A percentile compares a stretch with the other conserved stretches of the same genome.
Conservation (phyloP, 2,888 invertebrate species). For the Lasioglossum pauxillum region DNA sequence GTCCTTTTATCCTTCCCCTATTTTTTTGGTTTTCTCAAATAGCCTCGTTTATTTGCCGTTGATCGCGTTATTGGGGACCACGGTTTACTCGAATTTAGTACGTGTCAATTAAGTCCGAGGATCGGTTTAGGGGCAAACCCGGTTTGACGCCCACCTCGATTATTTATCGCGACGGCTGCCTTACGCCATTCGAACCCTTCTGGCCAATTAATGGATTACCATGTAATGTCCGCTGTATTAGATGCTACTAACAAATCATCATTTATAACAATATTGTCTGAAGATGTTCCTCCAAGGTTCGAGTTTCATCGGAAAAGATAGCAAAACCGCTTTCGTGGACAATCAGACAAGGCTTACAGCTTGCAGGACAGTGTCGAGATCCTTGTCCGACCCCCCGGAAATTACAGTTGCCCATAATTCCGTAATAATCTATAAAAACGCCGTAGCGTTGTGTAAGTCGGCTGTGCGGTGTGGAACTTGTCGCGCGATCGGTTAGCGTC, state of each 20-base stretch:
- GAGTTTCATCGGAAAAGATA: too few relatives aligned
- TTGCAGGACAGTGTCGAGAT: not conserved
- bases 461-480: not conserved
- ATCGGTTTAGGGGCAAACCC: slow-evolving; percentile 6
- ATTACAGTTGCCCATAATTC: not conserved
- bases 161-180: slow-evolving; percentile 25
- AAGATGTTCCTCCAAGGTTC: too few relatives aligned
- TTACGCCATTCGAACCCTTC: not conserved
- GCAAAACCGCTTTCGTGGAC: too few relatives aligned
- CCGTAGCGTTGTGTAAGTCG: not conserved
- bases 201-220: too few relatives aligned
- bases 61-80: slow-evolving; percentile 30
- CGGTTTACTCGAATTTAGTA: slow-evolving; percentile 41
- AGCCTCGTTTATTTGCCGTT: slow-evolving; percentile 35
- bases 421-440: not conserved
- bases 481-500: not conserved
- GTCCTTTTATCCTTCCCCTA: not conserved
- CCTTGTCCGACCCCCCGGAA: not conserved
- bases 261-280: too few relatives aligned
- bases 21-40: slow-evolving; percentile 4
- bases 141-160: not conserved
- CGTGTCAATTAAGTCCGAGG: slow-evolving; percentile 46
- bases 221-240: too few relatives aligned
- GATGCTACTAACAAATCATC: too few relatives aligned
- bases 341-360: not conserved